Base-by-base conservation (phyloP, 2,113 vertebrate species). In the Gymnocephalus cernua region DNA sequence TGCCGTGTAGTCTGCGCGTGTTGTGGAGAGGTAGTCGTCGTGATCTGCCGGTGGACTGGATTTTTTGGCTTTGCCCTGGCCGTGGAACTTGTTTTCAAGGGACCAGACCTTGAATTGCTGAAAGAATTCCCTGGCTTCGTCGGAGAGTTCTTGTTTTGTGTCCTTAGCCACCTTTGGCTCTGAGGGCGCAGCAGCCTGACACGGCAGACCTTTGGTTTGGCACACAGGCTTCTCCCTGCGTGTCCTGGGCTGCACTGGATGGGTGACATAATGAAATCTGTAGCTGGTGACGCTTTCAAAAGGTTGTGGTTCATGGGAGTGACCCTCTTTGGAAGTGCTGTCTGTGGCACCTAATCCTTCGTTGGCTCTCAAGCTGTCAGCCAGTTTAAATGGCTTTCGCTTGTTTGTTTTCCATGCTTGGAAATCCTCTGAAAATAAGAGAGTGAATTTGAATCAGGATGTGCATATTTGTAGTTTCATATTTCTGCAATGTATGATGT, bases 341-440 rank as follows among this genome's bases (percentile, higher is more conserved):
- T 62, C 85, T 16, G 72, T 45, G 18, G 91, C 84, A 84, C 93
- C 94, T 68, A 74, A 92, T 65, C 77, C 58, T 13, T 90, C 78
- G 29, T 77, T 50, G 10, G 88, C 83, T 3, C 0, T 89, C 21
- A 88, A 13, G 87, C 85, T 94, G 4, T 74, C 47, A 0, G 47
- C 27, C 1, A 83, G 84, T 69, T 78, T 93, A n/a, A 78, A 74
- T 0, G 75, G 27, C 15, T 93, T 85, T 4, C 56, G 63, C 86
- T 65, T 95, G 4, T 78, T 73, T 51, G 71, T 50, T 47, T 86
- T 90, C 95, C 93, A 94, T 4, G 70, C 79, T 74, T 89, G 65
- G 57, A 92, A 96, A 72, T 96, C 92, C 56, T 72, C 96, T 98
- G 87, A 82, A 95, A 96, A 35, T 1, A 5, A 68, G 14, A 48